Evolutionary conservation across 2,888 invertebrate species (phyloP).

Genomic region (Xiphydria camelus): DNA sequence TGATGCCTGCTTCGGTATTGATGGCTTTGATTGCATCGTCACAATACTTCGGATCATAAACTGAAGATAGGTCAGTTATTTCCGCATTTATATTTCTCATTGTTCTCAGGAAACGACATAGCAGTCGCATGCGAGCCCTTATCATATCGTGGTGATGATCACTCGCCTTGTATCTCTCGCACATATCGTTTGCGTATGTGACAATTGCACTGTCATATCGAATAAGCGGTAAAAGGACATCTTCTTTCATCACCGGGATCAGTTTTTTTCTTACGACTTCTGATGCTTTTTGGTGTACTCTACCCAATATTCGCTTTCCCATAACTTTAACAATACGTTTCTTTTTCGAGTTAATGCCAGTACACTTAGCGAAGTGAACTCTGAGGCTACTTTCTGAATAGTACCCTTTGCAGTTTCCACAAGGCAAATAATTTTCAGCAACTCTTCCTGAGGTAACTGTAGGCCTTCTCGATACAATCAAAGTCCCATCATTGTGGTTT

Average conservation of each 20-base stretch:
- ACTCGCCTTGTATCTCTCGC: slow-evolving; percentile 22
- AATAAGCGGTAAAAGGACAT: slow-evolving; percentile 20
- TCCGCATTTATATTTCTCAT: slow-evolving; percentile 11
- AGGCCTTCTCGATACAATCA: slow-evolving; percentile 27
- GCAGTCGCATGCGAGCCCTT: slow-evolving; percentile 23
- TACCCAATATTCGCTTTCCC: slow-evolving; percentile 10
- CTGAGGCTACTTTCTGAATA: slow-evolving; percentile 23
- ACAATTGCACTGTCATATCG: slow-evolving; percentile 30
- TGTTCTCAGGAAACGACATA: slow-evolving; percentile 20
- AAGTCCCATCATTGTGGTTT: slow-evolving; percentile 23
- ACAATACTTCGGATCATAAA: slow-evolving; percentile 24
- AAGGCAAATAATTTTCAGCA: slow-evolving; percentile 21
- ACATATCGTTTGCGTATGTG: slow-evolving; percentile 25
- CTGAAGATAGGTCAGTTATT: slow-evolving; percentile 25
- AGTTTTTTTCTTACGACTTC: slow-evolving; percentile 15
- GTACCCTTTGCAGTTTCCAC: slow-evolving; percentile 24
- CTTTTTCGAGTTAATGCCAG: slow-evolving; percentile 1
- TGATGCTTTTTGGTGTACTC: slow-evolving; percentile 20
- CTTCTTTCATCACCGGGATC: slow-evolving; percentile 27
- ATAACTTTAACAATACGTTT: slow-evolving; percentile 6
- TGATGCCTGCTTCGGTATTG: slow-evolving; percentile 19
- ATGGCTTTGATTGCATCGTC: slow-evolving; percentile 20
- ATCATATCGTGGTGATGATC: slow-evolving; percentile 25
- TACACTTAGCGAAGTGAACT: slow-evolving; percentile 17
- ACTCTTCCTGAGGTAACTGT: slow-evolving; percentile 8